Percentiles rank a stretch among this genome's conserved stretches.
Evolutionary conservation across 2,888 invertebrate species (phyloP).

Genomic region (Pachydiplax longipennis): DNA sequence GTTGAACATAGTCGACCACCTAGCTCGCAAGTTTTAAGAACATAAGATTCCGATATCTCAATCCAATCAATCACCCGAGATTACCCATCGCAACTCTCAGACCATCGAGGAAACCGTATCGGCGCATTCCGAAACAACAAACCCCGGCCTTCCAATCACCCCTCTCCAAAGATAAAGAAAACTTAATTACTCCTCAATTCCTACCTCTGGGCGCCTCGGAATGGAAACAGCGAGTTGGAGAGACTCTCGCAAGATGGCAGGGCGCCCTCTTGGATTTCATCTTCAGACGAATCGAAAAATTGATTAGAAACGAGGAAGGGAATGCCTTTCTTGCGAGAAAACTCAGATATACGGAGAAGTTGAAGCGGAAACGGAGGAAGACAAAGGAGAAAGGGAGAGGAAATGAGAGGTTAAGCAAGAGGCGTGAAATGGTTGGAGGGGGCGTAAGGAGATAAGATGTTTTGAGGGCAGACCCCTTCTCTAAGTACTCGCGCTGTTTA

Average conservation of each 20-base stretch:
- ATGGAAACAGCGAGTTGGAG: background rate
- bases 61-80: too few relatives aligned
- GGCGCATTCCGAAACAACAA: too few relatives aligned
- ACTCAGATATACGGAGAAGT: background rate
- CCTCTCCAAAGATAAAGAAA: too few relatives aligned
- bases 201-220: background rate
- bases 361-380: background rate
- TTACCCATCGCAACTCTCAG: too few relatives aligned
- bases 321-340: background rate
- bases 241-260: slow-evolving; percentile 32
- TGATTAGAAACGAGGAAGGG: background rate
- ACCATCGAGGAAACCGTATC: too few relatives aligned
- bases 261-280: background rate
- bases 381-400: background rate
- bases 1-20: too few relatives aligned
- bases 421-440: slow-evolving; percentile 23
- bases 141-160: too few relatives aligned
- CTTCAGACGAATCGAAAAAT: background rate
- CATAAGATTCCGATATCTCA: too few relatives aligned
- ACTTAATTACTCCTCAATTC: too few relatives aligned
- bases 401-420: background rate
- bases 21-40: too few relatives aligned
- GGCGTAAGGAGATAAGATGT: slow-evolving; percentile 26
- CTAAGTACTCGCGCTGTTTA: slow-evolving; percentile 41
- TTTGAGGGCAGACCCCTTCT: slow-evolving; percentile 19